These are phyloP conservation scores for Diploptera punctata DNA, from an alignment of 2,888 invertebrate genomes.

Conservation along the genomic window DNA sequence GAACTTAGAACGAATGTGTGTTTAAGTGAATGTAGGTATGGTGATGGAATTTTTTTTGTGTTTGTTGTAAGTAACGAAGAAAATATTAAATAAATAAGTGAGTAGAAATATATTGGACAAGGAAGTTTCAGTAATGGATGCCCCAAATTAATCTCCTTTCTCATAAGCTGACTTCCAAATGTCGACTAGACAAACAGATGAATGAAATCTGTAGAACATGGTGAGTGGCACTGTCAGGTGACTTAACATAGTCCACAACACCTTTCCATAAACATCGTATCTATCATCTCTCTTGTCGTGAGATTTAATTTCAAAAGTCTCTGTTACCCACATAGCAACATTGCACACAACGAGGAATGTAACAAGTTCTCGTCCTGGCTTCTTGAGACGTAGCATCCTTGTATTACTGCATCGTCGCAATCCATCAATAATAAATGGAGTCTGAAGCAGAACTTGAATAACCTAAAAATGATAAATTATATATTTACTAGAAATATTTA, in stretches of 20 bases:
- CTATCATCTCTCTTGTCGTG: conserved; percentile 61
- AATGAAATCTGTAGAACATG: conserved; percentile 80
- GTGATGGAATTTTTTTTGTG: no score
- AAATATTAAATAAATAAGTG: no score
- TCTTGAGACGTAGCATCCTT: conserved; percentile 65
- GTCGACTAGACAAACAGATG: conserved; percentile 78
- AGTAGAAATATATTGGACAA: no score
- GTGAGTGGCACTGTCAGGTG: conserved; percentile 76
- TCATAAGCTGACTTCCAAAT: conserved; percentile 80
- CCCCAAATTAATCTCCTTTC: no score
- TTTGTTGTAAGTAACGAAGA: no score
- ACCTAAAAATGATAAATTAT: conserved; percentile 58
- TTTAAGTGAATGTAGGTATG: no score
- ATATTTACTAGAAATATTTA: no score
- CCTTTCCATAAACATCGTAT: conserved; percentile 72
- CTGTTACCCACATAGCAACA: conserved; percentile 77
- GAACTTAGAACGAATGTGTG: no score
- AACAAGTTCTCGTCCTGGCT: conserved; percentile 77
- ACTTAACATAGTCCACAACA: conserved; percentile 74
- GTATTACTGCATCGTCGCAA: conserved; percentile 75
- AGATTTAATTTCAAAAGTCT: conserved; percentile 71
- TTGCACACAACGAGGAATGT: conserved; percentile 79
- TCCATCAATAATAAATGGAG: conserved; percentile 74
- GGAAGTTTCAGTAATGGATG: no score
- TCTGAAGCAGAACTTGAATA: conserved; percentile 76